Base-by-base conservation (phyloP, 2,888 invertebrate genomes). In the Lochmaea crataegi region DNA sequence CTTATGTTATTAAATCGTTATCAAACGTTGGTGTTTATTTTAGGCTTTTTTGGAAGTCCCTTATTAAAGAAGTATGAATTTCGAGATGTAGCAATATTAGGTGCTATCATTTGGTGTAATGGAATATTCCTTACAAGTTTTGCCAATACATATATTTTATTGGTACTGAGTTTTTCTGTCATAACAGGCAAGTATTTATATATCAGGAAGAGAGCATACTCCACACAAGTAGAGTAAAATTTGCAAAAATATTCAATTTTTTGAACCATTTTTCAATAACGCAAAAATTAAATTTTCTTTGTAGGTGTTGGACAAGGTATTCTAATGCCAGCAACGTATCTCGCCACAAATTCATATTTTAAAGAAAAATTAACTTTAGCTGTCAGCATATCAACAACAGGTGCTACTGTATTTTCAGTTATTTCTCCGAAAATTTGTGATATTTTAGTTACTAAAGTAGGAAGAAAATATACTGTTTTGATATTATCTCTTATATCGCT, bases 261-360 rank as follows among this genome's bases (percentile, higher is more conserved):
- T 26, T 26, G 26, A 26, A 26, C 26, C 26, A 26, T 26, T 26
- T 26, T 26, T 26, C 26, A 26, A 26, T 26, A n/a, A n/a, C 22
- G 2, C 22, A 22, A 22, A 22, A 22, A 22, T 22, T 22, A 1
- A 22, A 22, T 65, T 45, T 57, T 32, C 67, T 70, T 83, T 84
- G 66, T 80, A 89, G 89, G 89, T 57, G 74, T 87, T 51, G 89
- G 89, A 2, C 87, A 87, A 75, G 87, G 87, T 42, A 85, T 88
- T 53, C 77, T 87, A 57, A 85, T 86, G 80, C 87, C 88, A 26
- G 86, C 88, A 5, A 87, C 87, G 51, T 87, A 85, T 75, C 80
- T 89, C 63, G 88, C 89, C 0, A 82, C 88, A 42, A 89, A 88
- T 75, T 85, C 88, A 2, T 89, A 89, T 75, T 89, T 89, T 79